Evolutionary conservation across 2,113 vertebrate species (phyloP), one percentile per base, ranked within the genome.

Genomic region (Daphoenositta chrysoptera): DNA sequence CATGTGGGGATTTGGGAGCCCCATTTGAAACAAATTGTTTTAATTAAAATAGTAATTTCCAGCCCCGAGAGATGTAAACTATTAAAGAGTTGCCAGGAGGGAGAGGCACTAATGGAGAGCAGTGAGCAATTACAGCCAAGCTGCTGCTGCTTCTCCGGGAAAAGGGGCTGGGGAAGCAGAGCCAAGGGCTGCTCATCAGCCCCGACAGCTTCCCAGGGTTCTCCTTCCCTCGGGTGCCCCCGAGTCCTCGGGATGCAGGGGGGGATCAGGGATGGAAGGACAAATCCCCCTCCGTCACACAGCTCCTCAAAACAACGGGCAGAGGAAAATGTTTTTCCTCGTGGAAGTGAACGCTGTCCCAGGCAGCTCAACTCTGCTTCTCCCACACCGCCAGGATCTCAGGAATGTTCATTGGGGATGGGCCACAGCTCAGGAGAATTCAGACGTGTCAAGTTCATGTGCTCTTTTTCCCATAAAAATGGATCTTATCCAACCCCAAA

Each of bases 11-110:
- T 89, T 94, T 83, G 79, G 94, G 88, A 97, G 65, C 71, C 89
- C 90, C 90, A 78, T 94, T 95, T 87, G 69, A 96, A 97, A 96
- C 95, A 97, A 97, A 97, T 95, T 94, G 96, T 96, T 97, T 97
- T 97, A 97, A 97, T 97, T 97, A 97, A 96, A 96, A 68, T 65
- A 96, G 95, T 96, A 90, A 96, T 97, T 97, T 89, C 80, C 94
- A 94, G 87, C 92, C 97, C 82, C 70, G 17, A 91, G 97, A 97
- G 97, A 96, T 77, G 94, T 54, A 96, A 97, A 96, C 94, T 94
- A 93, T 97, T 95, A 94, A 91, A 89, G 72, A 96, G 72, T 28
- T 96, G 96, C 97, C 96, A 75, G 96, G 93, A 96, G 97, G 96
- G 95, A 96, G 95, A 96, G 94, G 33, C 47, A 4, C 93, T 97